These are phyloP conservation scores for Myotis findleyi DNA, from an alignment of 2,797 vertebrate species.

Conservation along the genomic window DNA sequence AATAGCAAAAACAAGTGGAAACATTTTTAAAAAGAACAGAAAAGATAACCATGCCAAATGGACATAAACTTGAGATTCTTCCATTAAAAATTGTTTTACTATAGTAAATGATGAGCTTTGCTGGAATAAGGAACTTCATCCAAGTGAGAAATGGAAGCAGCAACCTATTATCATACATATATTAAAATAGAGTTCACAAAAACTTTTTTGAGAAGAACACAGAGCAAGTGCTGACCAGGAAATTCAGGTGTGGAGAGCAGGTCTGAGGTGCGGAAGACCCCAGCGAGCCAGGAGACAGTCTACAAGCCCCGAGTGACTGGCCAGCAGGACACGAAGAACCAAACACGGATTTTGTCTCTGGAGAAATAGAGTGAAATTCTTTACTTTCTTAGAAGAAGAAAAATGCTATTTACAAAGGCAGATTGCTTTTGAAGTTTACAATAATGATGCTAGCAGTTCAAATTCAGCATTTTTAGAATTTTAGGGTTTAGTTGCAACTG, in stretches of 20 bases:
- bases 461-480: neutral
- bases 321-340: neutral
- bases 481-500: neutral
- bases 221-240: neutral
- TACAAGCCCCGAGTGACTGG: fast-evolving
- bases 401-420: neutral
- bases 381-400: neutral
- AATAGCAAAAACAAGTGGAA: neutral
- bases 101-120: neutral
- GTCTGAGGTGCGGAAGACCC: fast-evolving
- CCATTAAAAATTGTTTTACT: neutral
- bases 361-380: neutral
- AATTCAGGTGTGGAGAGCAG: neutral
- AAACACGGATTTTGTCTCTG: neutral
- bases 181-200: neutral
- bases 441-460: neutral
- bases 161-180: neutral
- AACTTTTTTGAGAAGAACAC: neutral
- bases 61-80: neutral
- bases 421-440: neutral
- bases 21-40: neutral
- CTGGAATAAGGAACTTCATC: neutral
- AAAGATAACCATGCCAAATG: neutral
- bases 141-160: neutral
- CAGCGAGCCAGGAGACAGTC: fast-evolving